Percentiles rank a stretch among this genome's conserved stretches.
Conservation (phyloP, 2,113 vertebrate species). For the Vidua macroura region DNA sequence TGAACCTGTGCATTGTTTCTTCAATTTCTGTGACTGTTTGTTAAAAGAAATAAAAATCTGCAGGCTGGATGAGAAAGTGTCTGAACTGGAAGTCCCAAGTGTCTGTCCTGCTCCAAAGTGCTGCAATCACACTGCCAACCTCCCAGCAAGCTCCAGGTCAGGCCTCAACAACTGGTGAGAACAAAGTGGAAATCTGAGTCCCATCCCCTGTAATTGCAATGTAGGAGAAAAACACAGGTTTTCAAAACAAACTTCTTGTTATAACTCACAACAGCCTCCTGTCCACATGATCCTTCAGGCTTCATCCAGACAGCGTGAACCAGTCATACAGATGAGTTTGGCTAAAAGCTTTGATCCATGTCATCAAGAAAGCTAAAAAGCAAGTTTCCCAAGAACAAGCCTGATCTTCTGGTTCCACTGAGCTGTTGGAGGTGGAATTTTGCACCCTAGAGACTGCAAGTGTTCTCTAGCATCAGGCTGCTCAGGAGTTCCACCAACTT, state of each 20-base stretch:
- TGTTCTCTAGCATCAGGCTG: not conserved
- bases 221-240: slow-evolving; percentile 5
- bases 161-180: not conserved
- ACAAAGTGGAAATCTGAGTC: slow-evolving; percentile 18
- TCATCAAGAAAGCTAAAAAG: not conserved
- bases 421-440: not conserved
- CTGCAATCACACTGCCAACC: not conserved
- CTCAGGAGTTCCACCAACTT: not conserved
- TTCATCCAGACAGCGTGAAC: not conserved
- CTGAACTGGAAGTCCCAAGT: not conserved
- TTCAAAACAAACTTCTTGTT: slow-evolving; percentile 19
- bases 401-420: not conserved
- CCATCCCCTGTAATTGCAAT: not conserved
- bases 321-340: not conserved
- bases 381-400: not conserved
- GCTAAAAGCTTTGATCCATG: not conserved
- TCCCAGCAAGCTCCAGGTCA: not conserved
- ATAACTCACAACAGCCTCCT: not conserved
- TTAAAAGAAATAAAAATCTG: slow-evolving; percentile 23
- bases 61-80: not conserved
- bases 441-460: not conserved
- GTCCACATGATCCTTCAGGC: not conserved
- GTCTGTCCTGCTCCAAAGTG: not conserved
- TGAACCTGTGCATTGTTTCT: not conserved
- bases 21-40: not conserved